phyloP scores from a whole-genome alignment of 2,888 invertebrate species.

The Synanthedon formicaeformis region DNA sequence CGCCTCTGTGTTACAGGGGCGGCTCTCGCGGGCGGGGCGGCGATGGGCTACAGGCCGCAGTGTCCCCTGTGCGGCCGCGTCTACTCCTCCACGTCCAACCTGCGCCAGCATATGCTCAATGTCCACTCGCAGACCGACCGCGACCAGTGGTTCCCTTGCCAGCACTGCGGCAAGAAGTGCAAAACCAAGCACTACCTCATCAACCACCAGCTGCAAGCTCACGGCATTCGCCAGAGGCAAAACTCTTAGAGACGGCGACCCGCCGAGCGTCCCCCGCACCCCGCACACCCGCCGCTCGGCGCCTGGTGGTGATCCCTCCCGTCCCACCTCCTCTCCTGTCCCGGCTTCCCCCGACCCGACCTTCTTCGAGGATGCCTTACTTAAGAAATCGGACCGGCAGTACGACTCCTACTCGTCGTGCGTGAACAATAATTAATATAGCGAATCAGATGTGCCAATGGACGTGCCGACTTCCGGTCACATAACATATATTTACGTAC shows the following conservation, averaged over 20 bases:
- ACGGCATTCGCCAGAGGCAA: slow-evolving; percentile 79
- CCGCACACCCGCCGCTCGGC: slow-evolving; percentile 25
- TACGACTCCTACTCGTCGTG: not conserved
- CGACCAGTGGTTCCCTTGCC: slow-evolving; percentile 79
- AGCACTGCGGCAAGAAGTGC: slow-evolving; percentile 80
- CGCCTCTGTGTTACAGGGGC: slow-evolving; percentile 77
- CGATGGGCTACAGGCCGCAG: slow-evolving; percentile 71
- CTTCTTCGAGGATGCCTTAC: not conserved
- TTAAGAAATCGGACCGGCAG: not conserved
- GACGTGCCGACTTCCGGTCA: slow-evolving; percentile 14
- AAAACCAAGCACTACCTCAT: slow-evolving; percentile 83
- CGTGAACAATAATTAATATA: not conserved
- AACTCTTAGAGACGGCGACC: slow-evolving; percentile 64
- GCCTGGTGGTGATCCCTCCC: slow-evolving; percentile 22
- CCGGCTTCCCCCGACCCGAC: not conserved
- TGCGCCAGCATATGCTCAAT: slow-evolving; percentile 82
- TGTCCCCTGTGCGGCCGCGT: slow-evolving; percentile 79
- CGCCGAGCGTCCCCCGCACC: slow-evolving; percentile 32
- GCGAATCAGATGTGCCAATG: slow-evolving; percentile 24
- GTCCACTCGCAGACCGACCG: slow-evolving; percentile 78
- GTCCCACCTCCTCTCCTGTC: not conserved
- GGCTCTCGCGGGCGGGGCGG: slow-evolving; percentile 71
- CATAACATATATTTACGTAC: slow-evolving; percentile 14
- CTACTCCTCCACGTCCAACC: slow-evolving; percentile 80
- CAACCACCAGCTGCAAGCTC: slow-evolving; percentile 81